Base-by-base conservation (phyloP, 2,113 vertebrate genomes). In the Polypterus bichir region DNA sequence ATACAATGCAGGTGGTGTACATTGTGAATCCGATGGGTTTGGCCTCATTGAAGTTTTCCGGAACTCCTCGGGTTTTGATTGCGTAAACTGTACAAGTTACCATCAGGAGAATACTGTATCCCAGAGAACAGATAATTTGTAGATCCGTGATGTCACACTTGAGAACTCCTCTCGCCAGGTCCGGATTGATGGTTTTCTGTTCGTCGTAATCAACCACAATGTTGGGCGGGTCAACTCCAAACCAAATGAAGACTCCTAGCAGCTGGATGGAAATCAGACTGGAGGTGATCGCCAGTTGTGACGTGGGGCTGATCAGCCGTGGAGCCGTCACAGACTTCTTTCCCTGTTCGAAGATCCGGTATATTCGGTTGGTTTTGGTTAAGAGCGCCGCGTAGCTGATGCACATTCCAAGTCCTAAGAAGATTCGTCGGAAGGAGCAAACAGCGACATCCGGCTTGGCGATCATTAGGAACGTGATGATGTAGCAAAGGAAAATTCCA, bases 21-120 rank as follows among this genome's bases (percentile, higher is more conserved):
- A 97, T 97, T 62, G 94, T 97, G 81, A 97, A 97, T 65, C 94
- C 94, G 72, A 97, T 97, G 75, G 94, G 94, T 64, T 97, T 97
- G 74, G 94, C 94, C 81, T 97, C 94, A 6, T 97, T 97, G 81
- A 97, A 97, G 72, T 91, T 97, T 85, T 97, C 94, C 0, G 94
- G 94, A 69, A 98, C 94, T 11, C 94, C 93, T 70, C 94, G 87
- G 70, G 94, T 97, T 86, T 98, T 98, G 81, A 98, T 98, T 74
- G 94, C 94, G 5, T 98, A 98, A 65, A 98, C 91, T 76, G 94
- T 98, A 76, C 94, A 98, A 1, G 94, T 97, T 59, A 97, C 93
- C 94, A 98, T 98, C 60, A 98, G 84, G 46, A 98, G 86, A 73
- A 98, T 98, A 74, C 93, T 97, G 73, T 98, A 98, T 48, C 94